A percentile compares a stretch with the other conserved stretches of the same genome.
These are phyloP conservation scores for Pseudoatta argentina DNA, from an alignment of 1,140 invertebrate species.

Conservation along the genomic window DNA sequence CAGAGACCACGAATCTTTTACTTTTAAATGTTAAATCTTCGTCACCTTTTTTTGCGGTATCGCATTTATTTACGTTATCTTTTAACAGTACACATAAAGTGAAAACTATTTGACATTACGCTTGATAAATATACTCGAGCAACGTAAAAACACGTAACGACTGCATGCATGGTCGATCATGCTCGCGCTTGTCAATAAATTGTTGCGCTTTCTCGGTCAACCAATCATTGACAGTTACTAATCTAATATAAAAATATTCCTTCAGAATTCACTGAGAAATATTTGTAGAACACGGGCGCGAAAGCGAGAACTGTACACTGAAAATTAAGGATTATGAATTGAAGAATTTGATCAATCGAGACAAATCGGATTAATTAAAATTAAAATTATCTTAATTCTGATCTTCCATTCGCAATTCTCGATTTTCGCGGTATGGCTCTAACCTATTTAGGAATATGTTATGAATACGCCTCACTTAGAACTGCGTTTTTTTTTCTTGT, in stretches of 20 bases:
- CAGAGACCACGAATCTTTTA: too few relatives aligned
- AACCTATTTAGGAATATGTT: too few relatives aligned
- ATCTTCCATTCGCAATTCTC: too few relatives aligned
- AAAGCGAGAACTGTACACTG: too few relatives aligned
- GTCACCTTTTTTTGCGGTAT: neutral
- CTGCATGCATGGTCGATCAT: neutral
- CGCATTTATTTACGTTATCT: neutral
- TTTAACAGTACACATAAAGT: neutral
- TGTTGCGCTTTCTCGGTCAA: conserved; percentile 43
- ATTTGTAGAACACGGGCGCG: neutral
- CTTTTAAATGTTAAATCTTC: too few relatives aligned
- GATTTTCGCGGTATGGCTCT: too few relatives aligned
- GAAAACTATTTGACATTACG: neutral
- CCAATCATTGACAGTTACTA: conserved; percentile 22
- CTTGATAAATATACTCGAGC: neutral
- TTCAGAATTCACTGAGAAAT: conserved; percentile 24
- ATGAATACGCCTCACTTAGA: too few relatives aligned
- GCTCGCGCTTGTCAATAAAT: conserved; percentile 48
- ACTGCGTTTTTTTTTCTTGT: too few relatives aligned
- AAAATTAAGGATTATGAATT: too few relatives aligned
- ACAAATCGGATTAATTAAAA: too few relatives aligned
- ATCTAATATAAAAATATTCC: conserved; percentile 51
- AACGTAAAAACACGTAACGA: conserved; percentile 19
- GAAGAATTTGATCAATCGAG: neutral
- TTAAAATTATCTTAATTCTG: too few relatives aligned